A percentile compares a stretch with the other conserved stretches of the same genome.
These are phyloP conservation scores for Lithobius niger DNA, from an alignment of 1,140 invertebrate species.

Conservation along the genomic window DNA sequence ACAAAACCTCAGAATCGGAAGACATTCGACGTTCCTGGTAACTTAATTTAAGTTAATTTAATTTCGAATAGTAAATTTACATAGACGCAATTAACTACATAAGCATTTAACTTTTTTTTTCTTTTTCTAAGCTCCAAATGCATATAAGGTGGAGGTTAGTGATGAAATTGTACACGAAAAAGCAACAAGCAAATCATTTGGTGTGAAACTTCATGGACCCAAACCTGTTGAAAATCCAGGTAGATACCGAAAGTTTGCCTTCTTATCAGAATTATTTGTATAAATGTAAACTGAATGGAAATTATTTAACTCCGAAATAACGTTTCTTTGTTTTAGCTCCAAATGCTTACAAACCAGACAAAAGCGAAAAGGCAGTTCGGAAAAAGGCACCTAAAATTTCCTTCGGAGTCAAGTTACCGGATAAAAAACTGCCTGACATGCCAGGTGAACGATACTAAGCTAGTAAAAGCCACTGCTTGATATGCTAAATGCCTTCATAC, in stretches of 20 bases:
- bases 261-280: background rate
- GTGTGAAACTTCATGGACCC: conserved; percentile 39
- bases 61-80: no score
- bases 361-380: conserved; percentile 3
- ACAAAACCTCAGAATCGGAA: no score
- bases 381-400: conserved; percentile 46
- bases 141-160: background rate
- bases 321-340: conserved; percentile 1
- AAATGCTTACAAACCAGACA: background rate
- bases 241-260: no score
- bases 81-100: no score
- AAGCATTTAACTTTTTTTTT: background rate
- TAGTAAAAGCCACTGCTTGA: background rate
- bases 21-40: no score
- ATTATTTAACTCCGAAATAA: background rate
- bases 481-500: background rate
- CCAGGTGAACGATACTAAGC: no score
- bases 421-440: conserved; percentile 33
- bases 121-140: background rate
- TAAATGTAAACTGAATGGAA: background rate
- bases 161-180: conserved; percentile 8
- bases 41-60: no score
- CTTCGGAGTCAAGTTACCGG: conserved; percentile 46
- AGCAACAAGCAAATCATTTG: conserved; percentile 55
- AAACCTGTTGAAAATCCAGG: conserved; percentile 41